phyloP scores from a whole-genome alignment of 1,140 invertebrate species.

The Aphidius gifuensis region DNA sequence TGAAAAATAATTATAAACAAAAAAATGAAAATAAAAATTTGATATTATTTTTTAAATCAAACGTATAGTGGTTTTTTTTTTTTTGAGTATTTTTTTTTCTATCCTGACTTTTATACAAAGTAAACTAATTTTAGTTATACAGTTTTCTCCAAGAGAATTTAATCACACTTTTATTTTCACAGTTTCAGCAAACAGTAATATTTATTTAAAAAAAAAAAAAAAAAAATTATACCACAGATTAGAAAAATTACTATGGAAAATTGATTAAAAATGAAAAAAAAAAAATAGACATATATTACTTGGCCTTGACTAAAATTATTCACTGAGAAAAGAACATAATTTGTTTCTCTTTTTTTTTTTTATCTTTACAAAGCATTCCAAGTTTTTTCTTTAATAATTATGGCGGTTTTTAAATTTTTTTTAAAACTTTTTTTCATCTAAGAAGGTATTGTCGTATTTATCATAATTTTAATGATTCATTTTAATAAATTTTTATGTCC shows the following conservation, averaged over 20 bases:
- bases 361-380: no score
- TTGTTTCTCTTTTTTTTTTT: no score
- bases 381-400: no score
- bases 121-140: no score
- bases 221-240: not conserved
- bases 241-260: no score
- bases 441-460: conserved; percentile 26
- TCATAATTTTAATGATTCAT: conserved; percentile 18
- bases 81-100: conserved; percentile 10
- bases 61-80: conserved; percentile 8
- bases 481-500: not conserved
- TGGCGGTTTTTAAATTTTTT: not conserved
- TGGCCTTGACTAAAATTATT: no score
- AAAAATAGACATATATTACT: no score
- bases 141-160: no score
- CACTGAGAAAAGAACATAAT: no score
- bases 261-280: no score
- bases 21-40: conserved; percentile 7
- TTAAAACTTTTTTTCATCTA: conserved; percentile 5
- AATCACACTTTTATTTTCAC: no score
- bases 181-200: no score
- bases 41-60: not conserved
- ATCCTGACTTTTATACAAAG: not conserved
- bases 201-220: not conserved
- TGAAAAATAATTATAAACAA: conserved; percentile 35